Conservation (phyloP, 2,113 vertebrate genomes). For the Oostethus manadensis region DNA sequence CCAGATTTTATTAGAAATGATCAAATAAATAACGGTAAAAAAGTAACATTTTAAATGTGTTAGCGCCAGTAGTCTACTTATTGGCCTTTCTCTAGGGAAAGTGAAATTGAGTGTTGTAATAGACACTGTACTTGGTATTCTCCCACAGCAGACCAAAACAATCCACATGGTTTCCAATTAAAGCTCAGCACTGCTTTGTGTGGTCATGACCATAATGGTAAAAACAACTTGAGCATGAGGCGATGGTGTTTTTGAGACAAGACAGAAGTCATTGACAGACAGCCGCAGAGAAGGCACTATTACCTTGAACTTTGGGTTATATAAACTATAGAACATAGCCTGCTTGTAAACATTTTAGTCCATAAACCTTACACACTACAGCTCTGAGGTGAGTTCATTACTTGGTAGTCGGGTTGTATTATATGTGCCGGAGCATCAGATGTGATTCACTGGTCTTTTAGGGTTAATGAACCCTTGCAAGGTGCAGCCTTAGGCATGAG, state of each 20-base stretch:
- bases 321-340: not conserved
- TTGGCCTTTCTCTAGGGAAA: too few relatives aligned
- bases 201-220: slow-evolving; percentile 3
- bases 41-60: too few relatives aligned
- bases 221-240: not conserved
- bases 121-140: too few relatives aligned
- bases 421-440: slow-evolving; percentile 40
- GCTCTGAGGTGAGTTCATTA: slow-evolving; percentile 48
- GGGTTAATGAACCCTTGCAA: slow-evolving; percentile 64
- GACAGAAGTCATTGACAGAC: not conserved
- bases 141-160: not conserved
- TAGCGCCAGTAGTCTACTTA: too few relatives aligned
- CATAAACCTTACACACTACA: slow-evolving; percentile 16
- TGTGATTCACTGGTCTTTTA: slow-evolving; percentile 49
- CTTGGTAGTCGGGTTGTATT: slow-evolving; percentile 38
- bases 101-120: too few relatives aligned
- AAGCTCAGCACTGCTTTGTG: not conserved
- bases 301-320: not conserved
- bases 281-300: not conserved
- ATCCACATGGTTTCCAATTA: not conserved
- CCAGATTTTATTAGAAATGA: too few relatives aligned
- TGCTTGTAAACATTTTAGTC: slow-evolving; percentile 21
- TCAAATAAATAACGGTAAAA: too few relatives aligned
- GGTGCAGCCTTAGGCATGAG: slow-evolving; percentile 42
- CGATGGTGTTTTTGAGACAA: slow-evolving; percentile 1